Conservation (phyloP, 2,113 vertebrate genomes). For the Machaerirhynchus nigripectus region DNA sequence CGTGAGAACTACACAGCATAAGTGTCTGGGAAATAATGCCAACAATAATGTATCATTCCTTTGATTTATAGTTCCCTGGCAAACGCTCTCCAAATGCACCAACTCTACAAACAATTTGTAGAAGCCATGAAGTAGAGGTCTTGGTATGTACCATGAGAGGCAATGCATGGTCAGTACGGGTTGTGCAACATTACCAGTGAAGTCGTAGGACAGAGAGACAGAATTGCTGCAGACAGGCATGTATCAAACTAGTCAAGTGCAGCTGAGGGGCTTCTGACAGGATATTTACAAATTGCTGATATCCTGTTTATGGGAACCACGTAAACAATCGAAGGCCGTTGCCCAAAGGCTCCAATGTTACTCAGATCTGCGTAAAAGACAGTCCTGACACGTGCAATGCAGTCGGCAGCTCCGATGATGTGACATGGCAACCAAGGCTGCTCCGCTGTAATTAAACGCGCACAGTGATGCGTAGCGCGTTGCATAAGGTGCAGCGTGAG, state of each 20-base stretch:
- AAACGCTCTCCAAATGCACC: background rate
- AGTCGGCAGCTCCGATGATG: background rate
- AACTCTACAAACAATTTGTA: too few relatives aligned
- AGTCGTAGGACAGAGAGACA: background rate
- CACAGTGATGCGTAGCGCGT: fast-evolving
- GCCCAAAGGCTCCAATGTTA: background rate
- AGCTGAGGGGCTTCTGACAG: background rate
- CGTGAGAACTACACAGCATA: background rate
- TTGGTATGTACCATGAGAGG: background rate
- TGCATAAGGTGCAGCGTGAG: background rate
- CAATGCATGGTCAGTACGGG: background rate
- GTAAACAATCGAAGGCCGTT: background rate
- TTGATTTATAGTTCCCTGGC: background rate
- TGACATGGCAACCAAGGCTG: background rate
- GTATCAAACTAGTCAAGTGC: background rate
- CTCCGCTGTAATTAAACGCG: fast-evolving
- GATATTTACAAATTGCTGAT: conserved; percentile 15
- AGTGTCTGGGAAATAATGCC: background rate
- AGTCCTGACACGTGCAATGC: background rate
- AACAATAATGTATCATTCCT: background rate
- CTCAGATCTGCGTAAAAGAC: background rate
- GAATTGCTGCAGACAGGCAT: background rate
- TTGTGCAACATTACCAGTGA: background rate
- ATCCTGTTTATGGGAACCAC: conserved; percentile 40
- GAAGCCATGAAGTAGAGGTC: background rate